Evolutionary conservation across 2,113 vertebrate species (phyloP), one percentile per base, ranked within the genome.

Genomic region (Rhipidura dahli): DNA sequence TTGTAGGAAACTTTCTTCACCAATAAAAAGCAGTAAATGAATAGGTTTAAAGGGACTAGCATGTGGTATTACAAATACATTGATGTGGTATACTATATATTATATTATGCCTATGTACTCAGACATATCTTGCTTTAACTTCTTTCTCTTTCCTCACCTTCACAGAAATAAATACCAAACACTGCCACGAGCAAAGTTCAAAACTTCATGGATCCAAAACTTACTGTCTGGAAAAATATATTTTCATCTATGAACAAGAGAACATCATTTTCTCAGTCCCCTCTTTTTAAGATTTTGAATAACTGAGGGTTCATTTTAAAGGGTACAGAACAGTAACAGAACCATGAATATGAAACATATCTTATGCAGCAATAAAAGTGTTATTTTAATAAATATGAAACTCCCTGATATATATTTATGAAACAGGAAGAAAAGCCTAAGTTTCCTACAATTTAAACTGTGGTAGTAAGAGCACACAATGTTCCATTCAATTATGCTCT

Each of bases 381-480:
- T 77, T 93, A 92, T 77, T 82, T 61, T 40, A 82, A 92, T 87
- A 91, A 93, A 90, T 59, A 76, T 18, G 28, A 93, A 94, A 72
- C 20, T 94, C n/a, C 44, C 19, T 84, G 73, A 59, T 77, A 69
- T 14, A 73, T 70, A 81, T 82, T 80, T 68, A 69, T n/a, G 20
- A 78, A 69, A 42, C 26, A 88, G 53, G 81, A 87, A 87, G 20
- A 71, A 81, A 81, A 9, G 6, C 60, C 30, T 6, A 35, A 30
- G 30, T 83, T 89, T 89, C 73, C 84, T 91, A 70, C 93, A 97
- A 95, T 82, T 72, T 64, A 80, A 97, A 81, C 39, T 94, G 61
- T 72, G 80, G 87, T 77, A 92, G 88, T 83, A 97, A 96, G 84
- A 97, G 93, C 79, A 97, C n/a, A 76, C 16, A 94, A 93, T 84